Conservation (phyloP, 2,888 invertebrate species). For the Phymatocera aterrima region DNA sequence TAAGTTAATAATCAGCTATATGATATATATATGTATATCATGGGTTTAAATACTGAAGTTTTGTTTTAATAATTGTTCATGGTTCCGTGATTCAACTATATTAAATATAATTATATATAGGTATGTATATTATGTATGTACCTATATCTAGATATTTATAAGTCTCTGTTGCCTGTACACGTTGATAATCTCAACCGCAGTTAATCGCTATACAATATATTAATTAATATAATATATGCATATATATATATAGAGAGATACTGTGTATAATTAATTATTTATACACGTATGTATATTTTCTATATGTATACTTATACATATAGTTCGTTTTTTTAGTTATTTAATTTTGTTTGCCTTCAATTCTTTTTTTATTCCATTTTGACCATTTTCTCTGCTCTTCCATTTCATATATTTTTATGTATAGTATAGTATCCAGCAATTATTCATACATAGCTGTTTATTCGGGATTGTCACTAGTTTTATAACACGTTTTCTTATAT, state of each 20-base stretch:
- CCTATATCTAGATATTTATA: not conserved
- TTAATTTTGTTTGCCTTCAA: not conserved
- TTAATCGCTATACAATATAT: conserved; percentile 45
- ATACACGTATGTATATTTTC: conserved; percentile 41
- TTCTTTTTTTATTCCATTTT: not conserved
- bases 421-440: not conserved
- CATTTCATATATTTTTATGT: not conserved
- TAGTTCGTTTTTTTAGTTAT: not conserved
- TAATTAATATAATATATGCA: too few species aligned
- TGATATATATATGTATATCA: too few species aligned
- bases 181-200: conserved; percentile 42
- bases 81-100: conserved; percentile 39
- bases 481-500: conserved; percentile 48
- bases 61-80: conserved; percentile 16
- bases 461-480: conserved; percentile 16
- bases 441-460: not conserved
- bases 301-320: conserved; percentile 4
- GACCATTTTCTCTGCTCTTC: too few species aligned
- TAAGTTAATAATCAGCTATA: conserved; percentile 26
- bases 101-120: too few species aligned
- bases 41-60: conserved; percentile 43
- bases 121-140: not conserved
- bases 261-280: conserved; percentile 38
- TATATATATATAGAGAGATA: conserved; percentile 22
- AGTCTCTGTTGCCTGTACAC: conserved; percentile 41